Evolutionary conservation across 2,888 invertebrate species (phyloP).

Genomic region (Octodonta nipae): DNA sequence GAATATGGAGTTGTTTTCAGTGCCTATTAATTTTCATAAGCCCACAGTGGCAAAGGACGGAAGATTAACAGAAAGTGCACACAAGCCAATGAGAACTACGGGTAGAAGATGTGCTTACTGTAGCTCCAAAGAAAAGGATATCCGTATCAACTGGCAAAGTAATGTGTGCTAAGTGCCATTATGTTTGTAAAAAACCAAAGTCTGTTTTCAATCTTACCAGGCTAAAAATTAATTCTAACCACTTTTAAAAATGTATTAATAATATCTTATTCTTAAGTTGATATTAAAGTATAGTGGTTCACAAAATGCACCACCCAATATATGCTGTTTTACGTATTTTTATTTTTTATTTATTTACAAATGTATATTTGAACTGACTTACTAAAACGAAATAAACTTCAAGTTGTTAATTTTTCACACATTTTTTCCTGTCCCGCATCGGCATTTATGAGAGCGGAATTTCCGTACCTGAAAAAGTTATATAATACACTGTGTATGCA

Average conservation of each 20-base stretch:
- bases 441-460: neutral
- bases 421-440: constrained; percentile 3
- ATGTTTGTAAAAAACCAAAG: constrained; percentile 2
- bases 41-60: constrained; percentile 2
- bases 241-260: neutral
- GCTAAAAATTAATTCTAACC: neutral
- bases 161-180: constrained; percentile 2
- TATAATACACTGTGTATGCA: no score
- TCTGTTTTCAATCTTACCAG: constrained; percentile 2
- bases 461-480: constrained; percentile 10
- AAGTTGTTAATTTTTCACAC: neutral
- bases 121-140: constrained; percentile 4
- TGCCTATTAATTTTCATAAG: constrained; percentile 1
- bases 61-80: constrained; percentile 3
- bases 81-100: constrained; percentile 3
- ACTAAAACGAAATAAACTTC: neutral
- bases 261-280: neutral
- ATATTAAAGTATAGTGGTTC: constrained; percentile 1
- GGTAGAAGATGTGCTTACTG: constrained; percentile 3
- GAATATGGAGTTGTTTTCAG: neutral
- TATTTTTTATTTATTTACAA: neutral
- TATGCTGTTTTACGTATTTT: neutral
- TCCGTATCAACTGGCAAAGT: constrained; percentile 3
- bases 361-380: neutral
- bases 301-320: constrained; percentile 2